A percentile compares a stretch with the other conserved stretches of the same genome.
These are phyloP conservation scores for Galerucella calmariensis DNA, from an alignment of 2,888 invertebrate species.

Conservation along the genomic window DNA sequence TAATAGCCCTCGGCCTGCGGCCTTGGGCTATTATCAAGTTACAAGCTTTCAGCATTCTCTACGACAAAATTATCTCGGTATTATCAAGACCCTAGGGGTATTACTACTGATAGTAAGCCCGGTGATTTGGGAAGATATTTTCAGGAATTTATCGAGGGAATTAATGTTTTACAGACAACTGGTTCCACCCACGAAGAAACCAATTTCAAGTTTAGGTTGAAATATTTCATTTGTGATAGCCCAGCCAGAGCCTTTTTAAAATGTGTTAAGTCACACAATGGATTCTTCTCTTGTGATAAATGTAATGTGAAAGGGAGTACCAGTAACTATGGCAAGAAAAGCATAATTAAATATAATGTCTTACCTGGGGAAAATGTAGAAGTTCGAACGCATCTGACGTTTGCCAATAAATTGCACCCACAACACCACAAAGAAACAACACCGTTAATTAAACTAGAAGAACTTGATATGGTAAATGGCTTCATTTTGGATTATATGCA, in stretches of 20 bases:
- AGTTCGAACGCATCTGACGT: neutral
- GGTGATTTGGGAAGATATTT: conserved; percentile 9
- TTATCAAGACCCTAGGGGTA: too few species aligned
- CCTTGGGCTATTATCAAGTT: too few species aligned
- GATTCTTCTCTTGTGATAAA: conserved; percentile 15
- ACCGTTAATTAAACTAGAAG: neutral
- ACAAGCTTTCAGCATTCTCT: too few species aligned
- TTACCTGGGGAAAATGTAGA: too few species aligned
- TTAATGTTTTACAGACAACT: neutral
- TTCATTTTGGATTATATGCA: conserved; percentile 8
- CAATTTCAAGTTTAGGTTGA: conserved; percentile 3
- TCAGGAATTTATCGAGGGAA: too few species aligned
- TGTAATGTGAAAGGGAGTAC: conserved; percentile 7
- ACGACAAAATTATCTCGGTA: too few species aligned
- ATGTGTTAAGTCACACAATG: conserved; percentile 13
- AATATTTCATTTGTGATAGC: conserved; percentile 13
- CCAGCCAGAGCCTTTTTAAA: conserved; percentile 10
- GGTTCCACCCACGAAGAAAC: conserved; percentile 7
- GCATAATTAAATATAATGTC: neutral
- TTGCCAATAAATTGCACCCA: neutral
- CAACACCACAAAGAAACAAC: conserved; percentile 7
- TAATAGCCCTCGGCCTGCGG: too few species aligned
- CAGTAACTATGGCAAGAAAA: neutral
- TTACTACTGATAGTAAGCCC: too few species aligned
- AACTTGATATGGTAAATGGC: conserved; percentile 5